phyloP scores from a whole-genome alignment of 2,888 invertebrate genomes.

The Encarsia formosa region DNA sequence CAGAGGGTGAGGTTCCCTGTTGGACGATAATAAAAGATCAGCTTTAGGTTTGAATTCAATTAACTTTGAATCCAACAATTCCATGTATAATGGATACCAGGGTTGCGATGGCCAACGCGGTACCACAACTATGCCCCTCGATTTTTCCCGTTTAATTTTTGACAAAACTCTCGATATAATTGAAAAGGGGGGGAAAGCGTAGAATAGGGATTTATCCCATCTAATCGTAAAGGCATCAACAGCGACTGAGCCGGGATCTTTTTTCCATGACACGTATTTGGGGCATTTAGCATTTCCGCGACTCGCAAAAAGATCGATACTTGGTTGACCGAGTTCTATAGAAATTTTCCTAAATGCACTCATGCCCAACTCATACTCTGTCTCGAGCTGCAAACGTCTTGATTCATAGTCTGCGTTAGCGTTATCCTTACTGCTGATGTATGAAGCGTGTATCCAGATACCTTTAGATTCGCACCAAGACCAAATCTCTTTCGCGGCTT shows the following conservation, averaged over 20 bases:
- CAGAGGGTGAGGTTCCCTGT: neutral
- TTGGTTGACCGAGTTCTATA: slow-evolving; percentile 5
- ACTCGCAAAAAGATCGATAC: slow-evolving; percentile 20
- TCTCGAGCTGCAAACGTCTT: slow-evolving; percentile 24
- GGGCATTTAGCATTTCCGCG: slow-evolving; percentile 22
- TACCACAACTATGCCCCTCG: neutral
- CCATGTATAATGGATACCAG: too few species aligned
- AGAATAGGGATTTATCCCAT: slow-evolving; percentile 3
- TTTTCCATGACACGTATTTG: slow-evolving; percentile 9
- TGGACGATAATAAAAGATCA: neutral
- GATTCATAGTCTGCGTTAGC: slow-evolving; percentile 32
- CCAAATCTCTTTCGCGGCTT: slow-evolving; percentile 27
- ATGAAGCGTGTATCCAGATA: slow-evolving; percentile 29
- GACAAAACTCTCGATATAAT: too few species aligned
- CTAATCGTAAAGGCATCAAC: too few species aligned
- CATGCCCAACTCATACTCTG: slow-evolving; percentile 22
- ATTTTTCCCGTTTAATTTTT: slow-evolving; percentile 7
- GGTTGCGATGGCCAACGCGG: neutral
- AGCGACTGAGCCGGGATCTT: slow-evolving; percentile 8
- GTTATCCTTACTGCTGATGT: slow-evolving; percentile 26
- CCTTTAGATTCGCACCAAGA: slow-evolving; percentile 16
- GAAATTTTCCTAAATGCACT: slow-evolving; percentile 7
- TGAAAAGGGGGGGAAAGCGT: slow-evolving; percentile 17
- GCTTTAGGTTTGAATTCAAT: neutral
- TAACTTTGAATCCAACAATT: neutral